Percentiles rank a stretch among this genome's conserved stretches.
Evolutionary conservation across 2,113 vertebrate genomes (phyloP).

Genomic region (Lepus europaeus): DNA sequence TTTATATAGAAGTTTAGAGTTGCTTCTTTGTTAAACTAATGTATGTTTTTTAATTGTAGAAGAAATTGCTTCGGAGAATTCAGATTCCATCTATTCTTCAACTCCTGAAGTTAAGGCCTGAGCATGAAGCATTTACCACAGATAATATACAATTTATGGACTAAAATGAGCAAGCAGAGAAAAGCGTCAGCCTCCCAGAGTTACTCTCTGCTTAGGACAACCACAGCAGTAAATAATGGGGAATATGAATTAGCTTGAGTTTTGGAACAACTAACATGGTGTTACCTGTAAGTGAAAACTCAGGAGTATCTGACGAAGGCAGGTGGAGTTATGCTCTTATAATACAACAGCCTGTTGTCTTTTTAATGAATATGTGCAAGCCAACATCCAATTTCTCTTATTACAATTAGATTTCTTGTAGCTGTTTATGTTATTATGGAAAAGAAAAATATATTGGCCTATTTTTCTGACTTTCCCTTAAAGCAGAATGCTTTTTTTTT

Average conservation of each 20-base stretch:
- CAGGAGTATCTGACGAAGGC: slow-evolving; percentile 81
- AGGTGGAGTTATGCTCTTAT: slow-evolving; percentile 88
- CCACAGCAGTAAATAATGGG: slow-evolving; percentile 85
- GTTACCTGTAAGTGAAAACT: slow-evolving; percentile 81
- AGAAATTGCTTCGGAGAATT: slow-evolving; percentile 95
- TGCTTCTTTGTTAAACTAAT: slow-evolving; percentile 51
- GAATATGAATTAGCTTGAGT: slow-evolving; percentile 72
- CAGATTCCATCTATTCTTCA: slow-evolving; percentile 93
- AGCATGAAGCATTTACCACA: slow-evolving; percentile 73
- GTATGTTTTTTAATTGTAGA: slow-evolving; percentile 87
- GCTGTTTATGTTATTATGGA: slow-evolving; percentile 86
- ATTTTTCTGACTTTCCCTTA: slow-evolving; percentile 81
- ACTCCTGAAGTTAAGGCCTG: slow-evolving; percentile 96
- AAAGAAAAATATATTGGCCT: slow-evolving; percentile 85
- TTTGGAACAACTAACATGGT: slow-evolving; percentile 83
- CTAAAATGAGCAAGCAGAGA: slow-evolving; percentile 85
- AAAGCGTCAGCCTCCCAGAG: slow-evolving; percentile 83
- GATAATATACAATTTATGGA: slow-evolving; percentile 76
- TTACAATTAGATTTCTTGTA: slow-evolving; percentile 86
- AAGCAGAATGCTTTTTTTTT: slow-evolving; percentile 78
- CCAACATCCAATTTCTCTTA: slow-evolving; percentile 84
- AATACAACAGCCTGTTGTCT: slow-evolving; percentile 90
- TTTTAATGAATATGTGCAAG: slow-evolving; percentile 86
- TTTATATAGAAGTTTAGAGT: background rate
- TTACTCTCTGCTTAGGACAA: slow-evolving; percentile 82